Evolutionary conservation across 2,888 invertebrate genomes (phyloP), one percentile per base, ranked within the genome.

Genomic region (Lithophane socia): DNA sequence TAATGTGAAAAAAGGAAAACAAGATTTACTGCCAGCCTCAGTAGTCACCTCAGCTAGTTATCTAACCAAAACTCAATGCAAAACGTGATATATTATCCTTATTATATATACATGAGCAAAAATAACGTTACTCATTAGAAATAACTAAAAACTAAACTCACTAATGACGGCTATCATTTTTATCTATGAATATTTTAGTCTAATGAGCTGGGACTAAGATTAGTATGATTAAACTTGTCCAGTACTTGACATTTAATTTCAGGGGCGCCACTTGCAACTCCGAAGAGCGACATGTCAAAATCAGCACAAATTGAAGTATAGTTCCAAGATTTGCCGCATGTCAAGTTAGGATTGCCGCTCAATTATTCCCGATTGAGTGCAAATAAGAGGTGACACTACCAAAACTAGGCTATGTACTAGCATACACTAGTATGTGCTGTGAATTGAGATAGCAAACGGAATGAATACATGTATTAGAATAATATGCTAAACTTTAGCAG

Each of bases 371-470:
- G 68, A 82, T 82, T 75, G 60, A 76, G 76, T 61, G 66, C 42
- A 58, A 84, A 80, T 84, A 73, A 70, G 67, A 21, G 2, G 54
- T 56, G 60, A 70, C 68, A 76, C 61, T 87, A 86, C 77, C 79
- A 77, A 80, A 82, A 63, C 47, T 73, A 79, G 87, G 58, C 72
- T 79, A 47, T 47, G 0, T 47, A 79, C 83, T 80, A 83, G 74
- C 75, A 42, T 72, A 58, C 16, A 42, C 42, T 2, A 47, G 73
- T 71, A 68, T 81, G 77, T 79, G 74, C 60, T 56, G 64, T 37
- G 80, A 85, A 87, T 85, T 83, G 60, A 87, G 75, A 80, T 77
- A 78, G 73, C 24, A 77, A 72, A 70, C 47, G 12, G 12, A 72
- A 54, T 73, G 18, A 75, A 73, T 80, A 66, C 58, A 47, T 18